These are phyloP conservation scores for Xanthia togata DNA, from an alignment of 2,888 invertebrate species.

Conservation along the genomic window DNA sequence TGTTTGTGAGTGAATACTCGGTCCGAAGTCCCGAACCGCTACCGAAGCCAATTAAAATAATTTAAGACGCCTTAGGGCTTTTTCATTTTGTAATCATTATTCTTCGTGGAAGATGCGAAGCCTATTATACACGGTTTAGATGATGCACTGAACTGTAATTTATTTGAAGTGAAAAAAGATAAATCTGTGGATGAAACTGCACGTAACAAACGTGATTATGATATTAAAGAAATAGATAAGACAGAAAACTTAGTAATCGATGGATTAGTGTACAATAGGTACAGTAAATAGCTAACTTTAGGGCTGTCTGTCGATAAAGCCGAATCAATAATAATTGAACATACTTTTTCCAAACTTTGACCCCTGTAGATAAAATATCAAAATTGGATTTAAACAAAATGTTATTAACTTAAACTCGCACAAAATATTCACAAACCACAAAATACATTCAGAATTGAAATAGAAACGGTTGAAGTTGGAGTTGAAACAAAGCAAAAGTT, in stretches of 20 bases:
- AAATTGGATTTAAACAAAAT: slow-evolving; percentile 23
- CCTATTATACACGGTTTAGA: slow-evolving; percentile 89
- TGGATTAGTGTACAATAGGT: background rate
- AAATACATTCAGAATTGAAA: slow-evolving; percentile 68
- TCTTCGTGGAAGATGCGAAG: slow-evolving; percentile 86
- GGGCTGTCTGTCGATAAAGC: background rate
- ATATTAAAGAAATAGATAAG: slow-evolving; percentile 25
- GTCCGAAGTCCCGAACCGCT: slow-evolving; percentile 79
- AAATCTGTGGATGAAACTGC: slow-evolving; percentile 65
- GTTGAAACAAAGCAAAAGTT: slow-evolving; percentile 79
- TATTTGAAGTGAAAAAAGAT: slow-evolving; percentile 74
- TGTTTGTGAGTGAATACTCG: slow-evolving; percentile 77
- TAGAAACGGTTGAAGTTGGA: slow-evolving; percentile 75
- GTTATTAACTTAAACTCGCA: slow-evolving; percentile 54
- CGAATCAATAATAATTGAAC: background rate
- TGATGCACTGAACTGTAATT: slow-evolving; percentile 84
- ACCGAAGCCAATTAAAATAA: slow-evolving; percentile 91
- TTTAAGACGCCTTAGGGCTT: slow-evolving; percentile 88
- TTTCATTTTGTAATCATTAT: slow-evolving; percentile 89
- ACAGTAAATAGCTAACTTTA: background rate
- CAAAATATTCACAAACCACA: slow-evolving; percentile 58
- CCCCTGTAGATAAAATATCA: background rate
- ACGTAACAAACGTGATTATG: slow-evolving; percentile 63
- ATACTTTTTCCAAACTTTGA: slow-evolving; percentile 1
- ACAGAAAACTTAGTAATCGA: slow-evolving; percentile 6